Base-by-base conservation (phyloP, 2,888 invertebrate genomes). In the Bibio marci region DNA sequence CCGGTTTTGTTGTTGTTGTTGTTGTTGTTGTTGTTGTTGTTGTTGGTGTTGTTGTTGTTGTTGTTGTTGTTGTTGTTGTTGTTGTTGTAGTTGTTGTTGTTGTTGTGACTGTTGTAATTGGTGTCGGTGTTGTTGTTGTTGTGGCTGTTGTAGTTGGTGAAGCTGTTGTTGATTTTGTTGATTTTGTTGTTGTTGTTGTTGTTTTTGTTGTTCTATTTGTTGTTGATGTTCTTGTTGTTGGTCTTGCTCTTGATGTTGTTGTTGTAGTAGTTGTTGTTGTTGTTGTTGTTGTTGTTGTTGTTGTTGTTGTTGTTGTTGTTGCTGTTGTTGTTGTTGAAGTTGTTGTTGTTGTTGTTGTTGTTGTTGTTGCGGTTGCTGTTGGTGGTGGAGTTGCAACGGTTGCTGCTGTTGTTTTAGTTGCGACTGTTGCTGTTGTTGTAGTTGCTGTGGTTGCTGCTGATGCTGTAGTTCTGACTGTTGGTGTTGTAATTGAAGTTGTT, bases 241-340 rank as follows among this genome's bases (percentile, higher is more conserved):
- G n/a, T n/a, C n/a, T n/a, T n/a, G n/a, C n/a, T n/a, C 6, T 5
- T 5, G 25, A 5, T 5, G 10, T 25, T 5, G 25, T 44, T 5
- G 44, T 34, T 42, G 43, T 37, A 33, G 41, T n/a, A 32, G 41
- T 25, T 41, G 37, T 27, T 43, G 53, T 32, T 50, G 52, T 19
- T 57, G 55, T 35, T 55, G 56, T 42, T 56, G 59, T 35, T 63
- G 65, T 13, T 33, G 33, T 15, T 12, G 22, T 19, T 25, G 32
- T 27, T 43, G 61, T 61, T 22, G 62, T 50, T 47, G 26, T 32
- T 37, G 40, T 26, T 35, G 43, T 11, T 40, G 38, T 31, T 36
- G 10, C 14, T 40, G 38, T n/a, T 31, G 28, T 14, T 39, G 43
- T 11, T 35, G 38, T 18, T 38, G 39, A 33, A 37, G 49, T 30